Evolutionary conservation across 2,888 invertebrate species (phyloP), one percentile per base, ranked within the genome.

Genomic region (Drosophila kokeensis): DNA sequence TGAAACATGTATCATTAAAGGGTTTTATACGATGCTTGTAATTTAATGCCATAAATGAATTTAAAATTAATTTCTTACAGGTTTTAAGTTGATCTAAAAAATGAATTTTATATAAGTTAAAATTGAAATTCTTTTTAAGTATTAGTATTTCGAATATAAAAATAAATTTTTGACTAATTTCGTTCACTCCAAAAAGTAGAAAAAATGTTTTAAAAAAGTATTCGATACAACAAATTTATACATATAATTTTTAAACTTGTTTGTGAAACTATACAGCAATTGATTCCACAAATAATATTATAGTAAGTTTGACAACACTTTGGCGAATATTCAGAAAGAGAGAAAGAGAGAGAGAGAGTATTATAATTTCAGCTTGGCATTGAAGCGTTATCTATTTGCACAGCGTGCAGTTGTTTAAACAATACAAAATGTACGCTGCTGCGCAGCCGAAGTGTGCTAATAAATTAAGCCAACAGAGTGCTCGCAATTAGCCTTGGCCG

Each of bases 331-430:
- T n/a, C 40, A 10, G 3, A 38, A 18, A 38, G 38, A 38, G 10
- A 40, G n/a, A 4, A 4, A 18, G 3, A 10, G 8, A n/a, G 7
- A n/a, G 7, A 48, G 18, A 49, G 50, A 30, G 50, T 68, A 67
- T 53, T 36, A 2, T 1, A 15, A 10, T n/a, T 36, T 32, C 11
- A 29, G 15, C 11, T 45, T 11, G 11, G 1, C 36, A n/a, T n/a
- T 5, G 30, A 24, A 13, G 0, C 0, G 11, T n/a, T 30, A n/a
- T 15, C 32, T 49, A n/a, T 58, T 70, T 64, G 42, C 49, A 53
- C 58, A 66, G 58, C 53, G 49, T 73, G 73, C 61, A 66, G 53
- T 42, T 77, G n/a, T 34, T 24, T 48, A 64, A 77, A 64, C 72
- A 71, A 52, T 21, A 24, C n/a, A 38, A n/a, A 52, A 13, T 29